These are phyloP conservation scores for Parelbella ahira DNA, from an alignment of 2,888 invertebrate genomes.

Conservation along the genomic window DNA sequence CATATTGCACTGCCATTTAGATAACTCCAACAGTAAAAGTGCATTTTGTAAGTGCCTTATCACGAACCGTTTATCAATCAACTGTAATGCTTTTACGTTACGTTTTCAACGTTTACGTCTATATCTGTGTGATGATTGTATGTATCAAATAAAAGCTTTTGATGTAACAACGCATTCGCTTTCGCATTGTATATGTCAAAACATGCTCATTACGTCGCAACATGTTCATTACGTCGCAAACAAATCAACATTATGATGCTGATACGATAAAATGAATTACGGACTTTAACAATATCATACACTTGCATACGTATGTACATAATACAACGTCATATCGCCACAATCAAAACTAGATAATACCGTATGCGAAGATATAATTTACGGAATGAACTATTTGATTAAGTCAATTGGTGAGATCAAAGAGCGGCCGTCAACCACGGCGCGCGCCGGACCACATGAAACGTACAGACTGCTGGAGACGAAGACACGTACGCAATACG, in stretches of 20 bases:
- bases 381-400: constrained; percentile 58
- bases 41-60: constrained; percentile 46
- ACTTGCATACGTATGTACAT: too few species aligned
- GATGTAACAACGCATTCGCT: too few species aligned
- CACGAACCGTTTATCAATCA: too few species aligned
- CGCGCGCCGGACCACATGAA: constrained; percentile 10
- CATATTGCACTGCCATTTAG: constrained; percentile 72
- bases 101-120: too few species aligned
- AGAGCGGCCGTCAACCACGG: constrained; percentile 32
- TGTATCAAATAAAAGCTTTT: too few species aligned
- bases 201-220: too few species aligned
- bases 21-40: constrained; percentile 67
- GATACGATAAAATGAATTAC: too few species aligned
- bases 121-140: too few species aligned
- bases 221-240: too few species aligned
- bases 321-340: neutral
- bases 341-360: constrained; percentile 14
- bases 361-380: constrained; percentile 51
- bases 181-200: too few species aligned
- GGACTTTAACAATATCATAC: too few species aligned
- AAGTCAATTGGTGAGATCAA: constrained; percentile 59
- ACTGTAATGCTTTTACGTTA: constrained; percentile 21
- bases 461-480: constrained; percentile 2
- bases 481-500: constrained; percentile 10
- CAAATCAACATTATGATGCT: too few species aligned